Conservation (phyloP, 2,888 invertebrate species). For the Himalopsyche tibetana region DNA sequence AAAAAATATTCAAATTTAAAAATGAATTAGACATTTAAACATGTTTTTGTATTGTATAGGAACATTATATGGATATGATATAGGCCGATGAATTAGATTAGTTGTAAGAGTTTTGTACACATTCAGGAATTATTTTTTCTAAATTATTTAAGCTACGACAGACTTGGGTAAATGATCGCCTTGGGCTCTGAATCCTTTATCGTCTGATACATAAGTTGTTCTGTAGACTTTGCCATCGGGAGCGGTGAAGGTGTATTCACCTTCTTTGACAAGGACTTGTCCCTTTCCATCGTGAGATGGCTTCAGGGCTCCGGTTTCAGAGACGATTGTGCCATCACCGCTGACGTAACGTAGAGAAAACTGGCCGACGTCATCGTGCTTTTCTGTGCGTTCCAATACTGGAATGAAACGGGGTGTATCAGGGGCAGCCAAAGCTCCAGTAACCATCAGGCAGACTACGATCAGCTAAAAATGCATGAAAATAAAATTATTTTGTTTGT, state of each 20-base stretch:
- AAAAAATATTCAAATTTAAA: too few species aligned
- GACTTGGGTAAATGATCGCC: constrained; percentile 63
- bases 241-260: constrained; percentile 55
- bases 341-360: constrained; percentile 58
- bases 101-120: too few species aligned
- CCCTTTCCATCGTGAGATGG: constrained; percentile 56
- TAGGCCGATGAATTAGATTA: too few species aligned
- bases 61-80: too few species aligned
- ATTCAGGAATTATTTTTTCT: too few species aligned
- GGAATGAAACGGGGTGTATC: constrained; percentile 51
- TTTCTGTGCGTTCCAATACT: constrained; percentile 60
- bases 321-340: constrained; percentile 54
- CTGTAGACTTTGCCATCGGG: constrained; percentile 56
- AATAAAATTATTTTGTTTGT: too few species aligned
- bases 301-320: constrained; percentile 55
- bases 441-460: constrained; percentile 47
- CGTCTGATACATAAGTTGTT: constrained; percentile 58
- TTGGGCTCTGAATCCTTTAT: constrained; percentile 55
- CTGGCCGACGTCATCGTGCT: constrained; percentile 55
- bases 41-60: too few species aligned
- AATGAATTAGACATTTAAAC: too few species aligned
- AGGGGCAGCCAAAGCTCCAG: constrained; percentile 57
- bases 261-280: constrained; percentile 57
- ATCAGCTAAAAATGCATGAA: constrained; percentile 40
- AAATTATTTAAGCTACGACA: constrained; percentile 57